These are phyloP conservation scores for Lottia scabra DNA, from an alignment of 2,888 invertebrate genomes.

Conservation along the genomic window DNA sequence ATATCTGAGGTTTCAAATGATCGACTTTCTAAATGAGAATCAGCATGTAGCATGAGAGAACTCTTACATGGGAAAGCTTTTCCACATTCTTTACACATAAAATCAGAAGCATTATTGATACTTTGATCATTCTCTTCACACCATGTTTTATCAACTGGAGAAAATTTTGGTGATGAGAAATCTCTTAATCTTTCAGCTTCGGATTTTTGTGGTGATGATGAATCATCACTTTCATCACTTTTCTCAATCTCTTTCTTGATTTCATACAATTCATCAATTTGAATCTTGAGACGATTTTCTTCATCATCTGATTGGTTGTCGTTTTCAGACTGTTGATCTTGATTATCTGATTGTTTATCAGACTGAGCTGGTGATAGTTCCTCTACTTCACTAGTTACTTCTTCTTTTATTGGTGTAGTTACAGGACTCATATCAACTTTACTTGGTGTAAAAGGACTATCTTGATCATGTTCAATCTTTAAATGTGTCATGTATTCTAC, in stretches of 20 bases:
- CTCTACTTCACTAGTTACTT: neutral
- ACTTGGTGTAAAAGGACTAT: neutral
- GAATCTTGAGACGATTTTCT: too few relatives aligned
- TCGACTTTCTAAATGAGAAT: slow-evolving; percentile 40
- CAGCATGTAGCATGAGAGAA: slow-evolving; percentile 63
- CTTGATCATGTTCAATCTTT: neutral
- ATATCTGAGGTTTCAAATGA: slow-evolving; percentile 43
- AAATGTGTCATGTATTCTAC: neutral
- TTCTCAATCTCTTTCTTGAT: neutral
- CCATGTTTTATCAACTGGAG: slow-evolving; percentile 80
- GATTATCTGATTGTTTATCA: too few relatives aligned
- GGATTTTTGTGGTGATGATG: slow-evolving; percentile 17
- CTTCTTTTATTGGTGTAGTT: neutral
- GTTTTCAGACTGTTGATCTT: too few relatives aligned
- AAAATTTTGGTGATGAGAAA: slow-evolving; percentile 83
- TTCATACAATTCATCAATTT: too few relatives aligned
- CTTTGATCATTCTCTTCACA: slow-evolving; percentile 75
- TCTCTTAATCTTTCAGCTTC: slow-evolving; percentile 75
- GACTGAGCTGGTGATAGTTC: neutral
- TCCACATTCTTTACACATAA: slow-evolving; percentile 63
- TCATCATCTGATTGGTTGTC: too few relatives aligned
- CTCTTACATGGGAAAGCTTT: slow-evolving; percentile 67
- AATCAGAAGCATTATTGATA: slow-evolving; percentile 62
- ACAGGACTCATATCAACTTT: neutral
- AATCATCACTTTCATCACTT: neutral